Percentiles rank a stretch among this genome's conserved stretches.
phyloP scores from a whole-genome alignment of 1,140 invertebrate species.

The Doryteuthis pealeii region DNA sequence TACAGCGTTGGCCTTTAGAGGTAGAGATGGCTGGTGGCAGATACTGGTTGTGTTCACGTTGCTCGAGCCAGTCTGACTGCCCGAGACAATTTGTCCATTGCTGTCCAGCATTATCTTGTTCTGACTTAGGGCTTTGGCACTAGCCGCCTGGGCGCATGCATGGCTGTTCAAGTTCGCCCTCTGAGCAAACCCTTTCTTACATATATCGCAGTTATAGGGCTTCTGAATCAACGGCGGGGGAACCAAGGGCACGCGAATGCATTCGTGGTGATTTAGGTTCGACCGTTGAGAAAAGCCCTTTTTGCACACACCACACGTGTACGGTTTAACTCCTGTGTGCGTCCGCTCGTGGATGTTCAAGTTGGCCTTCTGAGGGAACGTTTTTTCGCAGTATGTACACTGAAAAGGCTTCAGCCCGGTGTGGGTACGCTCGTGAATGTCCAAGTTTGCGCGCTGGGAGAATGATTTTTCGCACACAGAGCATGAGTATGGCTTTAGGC shows the following conservation, averaged over 20 bases:
- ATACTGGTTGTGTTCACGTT: background rate
- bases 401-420: slow-evolving; percentile 21
- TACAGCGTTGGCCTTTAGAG: background rate
- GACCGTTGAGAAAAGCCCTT: slow-evolving; percentile 77
- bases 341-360: slow-evolving; percentile 45
- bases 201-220: slow-evolving; percentile 54
- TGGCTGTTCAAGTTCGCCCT: slow-evolving; percentile 4
- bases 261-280: slow-evolving; percentile 93
- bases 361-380: slow-evolving; percentile 28
- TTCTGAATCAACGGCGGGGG: slow-evolving; percentile 67
- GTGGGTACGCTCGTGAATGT: slow-evolving; percentile 56
- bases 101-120: background rate
- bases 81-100: background rate
- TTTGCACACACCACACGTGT: slow-evolving; percentile 57
- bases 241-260: slow-evolving; percentile 92
- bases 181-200: slow-evolving; percentile 37
- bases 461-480: slow-evolving; percentile 17
- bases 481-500: slow-evolving; percentile 24
- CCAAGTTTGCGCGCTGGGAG: slow-evolving; percentile 5
- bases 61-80: background rate
- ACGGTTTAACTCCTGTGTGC: slow-evolving; percentile 54
- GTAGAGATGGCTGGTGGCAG: too few species aligned
- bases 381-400: slow-evolving; percentile 55
- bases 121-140: background rate
- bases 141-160: background rate